Conservation (phyloP, 2,797 vertebrate species). For the Liasis olivaceus region DNA sequence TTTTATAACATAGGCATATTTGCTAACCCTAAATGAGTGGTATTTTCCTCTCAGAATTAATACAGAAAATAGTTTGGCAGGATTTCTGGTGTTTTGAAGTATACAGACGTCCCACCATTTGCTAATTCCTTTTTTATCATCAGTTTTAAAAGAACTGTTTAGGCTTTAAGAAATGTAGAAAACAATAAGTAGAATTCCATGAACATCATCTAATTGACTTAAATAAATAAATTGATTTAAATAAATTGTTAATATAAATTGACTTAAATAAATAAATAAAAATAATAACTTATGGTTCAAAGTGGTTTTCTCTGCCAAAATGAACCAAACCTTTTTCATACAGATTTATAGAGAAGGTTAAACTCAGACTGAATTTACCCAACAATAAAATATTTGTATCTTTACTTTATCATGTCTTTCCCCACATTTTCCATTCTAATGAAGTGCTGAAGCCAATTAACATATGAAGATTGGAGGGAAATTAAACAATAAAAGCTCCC, state of each 20-base stretch:
- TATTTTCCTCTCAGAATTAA: constrained; percentile 22
- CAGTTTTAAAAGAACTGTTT: constrained; percentile 22
- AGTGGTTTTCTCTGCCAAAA: background rate
- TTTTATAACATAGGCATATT: constrained; percentile 17
- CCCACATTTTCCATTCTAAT: background rate
- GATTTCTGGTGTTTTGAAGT: background rate
- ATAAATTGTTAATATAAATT: too few species aligned
- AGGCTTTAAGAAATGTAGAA: constrained; percentile 27
- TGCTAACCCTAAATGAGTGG: constrained; percentile 33
- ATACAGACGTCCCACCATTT: constrained; percentile 41
- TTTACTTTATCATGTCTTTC: background rate
- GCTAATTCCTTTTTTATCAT: constrained; percentile 31
- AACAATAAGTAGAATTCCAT: background rate
- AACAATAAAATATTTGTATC: background rate
- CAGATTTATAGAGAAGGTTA: background rate
- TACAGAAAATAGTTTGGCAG: constrained; percentile 6
- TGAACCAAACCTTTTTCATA: background rate
- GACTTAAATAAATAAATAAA: too few species aligned
- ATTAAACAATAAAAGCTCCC: background rate
- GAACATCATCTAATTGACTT: background rate
- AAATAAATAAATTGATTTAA: background rate
- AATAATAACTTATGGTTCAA: too few species aligned
- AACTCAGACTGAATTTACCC: background rate
- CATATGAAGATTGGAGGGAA: background rate
- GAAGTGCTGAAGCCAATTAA: background rate